phyloP scores from a whole-genome alignment of 2,888 invertebrate genomes.

The Tetropium fuscum region DNA sequence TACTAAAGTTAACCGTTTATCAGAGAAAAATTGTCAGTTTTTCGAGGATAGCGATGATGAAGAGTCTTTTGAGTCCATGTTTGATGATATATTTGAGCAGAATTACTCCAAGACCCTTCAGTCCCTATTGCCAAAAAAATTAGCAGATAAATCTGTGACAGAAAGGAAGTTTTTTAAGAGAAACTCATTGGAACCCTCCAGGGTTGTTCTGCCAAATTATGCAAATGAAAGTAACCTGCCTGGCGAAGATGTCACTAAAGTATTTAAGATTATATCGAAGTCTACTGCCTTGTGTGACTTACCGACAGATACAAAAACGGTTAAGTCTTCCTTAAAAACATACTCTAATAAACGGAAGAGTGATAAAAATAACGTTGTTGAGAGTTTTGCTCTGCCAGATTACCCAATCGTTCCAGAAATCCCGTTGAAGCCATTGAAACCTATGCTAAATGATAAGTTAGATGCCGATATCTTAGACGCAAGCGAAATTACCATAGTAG shows the following conservation, averaged over 20 bases:
- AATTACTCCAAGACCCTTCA: slow-evolving; percentile 9
- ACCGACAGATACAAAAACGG: slow-evolving; percentile 37
- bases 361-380: slow-evolving; percentile 44
- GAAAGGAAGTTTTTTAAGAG: slow-evolving; percentile 24
- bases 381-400: slow-evolving; percentile 58
- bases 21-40: slow-evolving; percentile 1
- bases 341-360: slow-evolving; percentile 55
- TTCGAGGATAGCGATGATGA: slow-evolving; percentile 13
- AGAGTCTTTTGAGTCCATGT: slow-evolving; percentile 20
- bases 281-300: slow-evolving; percentile 28
- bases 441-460: slow-evolving; percentile 32
- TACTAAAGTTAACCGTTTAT: neutral
- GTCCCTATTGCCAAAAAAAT: slow-evolving; percentile 5
- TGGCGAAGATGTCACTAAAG: slow-evolving; percentile 51
- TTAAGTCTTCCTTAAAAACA: slow-evolving; percentile 50
- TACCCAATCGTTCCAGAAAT: slow-evolving; percentile 57
- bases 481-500: slow-evolving; percentile 40
- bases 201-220: neutral
- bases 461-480: slow-evolving; percentile 45
- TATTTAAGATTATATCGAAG: slow-evolving; percentile 54
- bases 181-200: neutral
- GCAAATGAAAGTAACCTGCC: slow-evolving; percentile 15
- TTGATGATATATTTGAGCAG: slow-evolving; percentile 21
- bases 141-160: slow-evolving; percentile 1
- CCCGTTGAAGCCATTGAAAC: slow-evolving; percentile 36